These are phyloP conservation scores for Sciaenops ocellatus DNA, from an alignment of 2,797 vertebrate genomes.

Conservation along the genomic window DNA sequence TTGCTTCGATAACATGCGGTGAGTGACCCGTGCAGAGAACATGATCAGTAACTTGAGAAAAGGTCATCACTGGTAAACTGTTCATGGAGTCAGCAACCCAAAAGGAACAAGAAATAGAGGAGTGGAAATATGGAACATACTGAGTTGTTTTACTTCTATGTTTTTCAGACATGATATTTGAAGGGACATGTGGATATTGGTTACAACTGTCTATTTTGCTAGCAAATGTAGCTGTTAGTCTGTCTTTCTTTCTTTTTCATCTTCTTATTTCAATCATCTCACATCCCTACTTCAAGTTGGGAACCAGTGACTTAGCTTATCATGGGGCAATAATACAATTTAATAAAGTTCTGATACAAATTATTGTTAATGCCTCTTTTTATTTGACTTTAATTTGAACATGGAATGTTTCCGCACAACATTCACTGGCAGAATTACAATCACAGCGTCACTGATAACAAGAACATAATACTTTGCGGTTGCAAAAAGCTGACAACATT, in stretches of 20 bases:
- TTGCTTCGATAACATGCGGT: slow-evolving; percentile 26
- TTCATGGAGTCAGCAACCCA: not conserved
- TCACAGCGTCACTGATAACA: slow-evolving; percentile 74
- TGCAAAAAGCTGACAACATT: slow-evolving; percentile 77
- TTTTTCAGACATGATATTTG: slow-evolving; percentile 7
- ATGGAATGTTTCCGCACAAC: slow-evolving; percentile 45
- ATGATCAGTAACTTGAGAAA: slow-evolving; percentile 26
- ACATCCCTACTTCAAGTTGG: not conserved
- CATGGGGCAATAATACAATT: slow-evolving; percentile 30
- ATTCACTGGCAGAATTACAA: slow-evolving; percentile 66
- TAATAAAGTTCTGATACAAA: slow-evolving; percentile 45
- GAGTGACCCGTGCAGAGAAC: slow-evolving; percentile 25
- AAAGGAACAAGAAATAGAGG: not conserved
- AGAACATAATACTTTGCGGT: slow-evolving; percentile 73
- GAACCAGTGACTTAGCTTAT: slow-evolving; percentile 23
- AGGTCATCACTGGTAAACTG: slow-evolving; percentile 8
- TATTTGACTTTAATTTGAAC: slow-evolving; percentile 46
- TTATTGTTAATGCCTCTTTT: slow-evolving; percentile 28
- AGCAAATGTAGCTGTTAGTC: not conserved
- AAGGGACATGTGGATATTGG: not conserved
- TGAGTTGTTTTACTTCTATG: not conserved
- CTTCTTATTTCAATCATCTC: slow-evolving; percentile 14
- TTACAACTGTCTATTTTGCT: not conserved
- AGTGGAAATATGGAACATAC: not conserved
- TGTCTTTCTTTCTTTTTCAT: not conserved